Evolutionary conservation across 2,888 invertebrate genomes (phyloP), one percentile per base, ranked within the genome.

Genomic region (Caenorhabditis macrosperma): DNA sequence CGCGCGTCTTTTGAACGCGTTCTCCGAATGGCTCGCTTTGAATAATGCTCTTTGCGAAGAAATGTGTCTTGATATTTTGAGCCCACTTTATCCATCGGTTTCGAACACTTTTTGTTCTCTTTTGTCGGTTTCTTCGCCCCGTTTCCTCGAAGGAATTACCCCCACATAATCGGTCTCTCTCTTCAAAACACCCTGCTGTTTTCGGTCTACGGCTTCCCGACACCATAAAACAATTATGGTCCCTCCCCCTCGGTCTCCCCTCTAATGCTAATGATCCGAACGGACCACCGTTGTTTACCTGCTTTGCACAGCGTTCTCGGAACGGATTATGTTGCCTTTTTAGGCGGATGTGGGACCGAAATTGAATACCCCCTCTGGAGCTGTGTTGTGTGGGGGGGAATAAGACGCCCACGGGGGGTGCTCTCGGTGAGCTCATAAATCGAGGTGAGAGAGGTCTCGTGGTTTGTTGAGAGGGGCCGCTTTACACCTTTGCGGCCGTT

Each of bases 291-390:
- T 66, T 75, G 74, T 75, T 75, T 75, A 75, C 74, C 74, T 75
- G 74, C 64, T 66, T 59, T 64, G 74, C 24, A 44, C 28, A 24
- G 15, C 44, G 20, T 38, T 60, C 71, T 28, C 72, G 22, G n/a
- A n/a, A 57, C 74, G 74, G 74, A 75, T 75, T 75, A 75, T 61
- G 71, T 71, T 71, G 71, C 71, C 71, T 61, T 71, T 71, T 71
- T 61, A 20, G 66, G 61, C 59, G 41, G 26, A 54, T n/a, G 7
- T 7, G 44, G 28, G 26, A 54, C 44, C 44, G 71, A 71, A 71
- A 71, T 71, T 61, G 63, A 71, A 71, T 63, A 71, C 55, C 55
- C 38, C 38, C 38, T 38, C 38, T 5, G 12, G 38, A 38, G 38
- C 6, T 38, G 33, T 33, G 33, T 5, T 33, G 26, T 54, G 30